Evolutionary conservation across 35 echinoderm and acorn worm genomes (phyloP).

Genomic region (Stichopus chloronotus): DNA sequence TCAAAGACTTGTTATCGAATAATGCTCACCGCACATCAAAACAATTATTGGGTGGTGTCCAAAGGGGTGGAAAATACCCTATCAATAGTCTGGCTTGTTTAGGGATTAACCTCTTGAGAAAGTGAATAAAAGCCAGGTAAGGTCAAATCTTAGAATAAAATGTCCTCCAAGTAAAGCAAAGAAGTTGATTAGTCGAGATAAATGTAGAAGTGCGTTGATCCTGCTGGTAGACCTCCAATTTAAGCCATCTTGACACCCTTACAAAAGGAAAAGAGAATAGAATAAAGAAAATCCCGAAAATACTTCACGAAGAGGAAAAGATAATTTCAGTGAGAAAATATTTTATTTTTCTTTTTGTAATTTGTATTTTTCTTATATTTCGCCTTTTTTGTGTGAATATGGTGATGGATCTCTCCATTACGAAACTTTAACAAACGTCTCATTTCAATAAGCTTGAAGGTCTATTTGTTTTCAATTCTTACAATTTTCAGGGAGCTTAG

Average conservation of each 20-base stretch:
- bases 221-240: background rate
- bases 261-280: too few relatives aligned
- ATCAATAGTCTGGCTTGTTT: background rate
- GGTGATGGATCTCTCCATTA: too few relatives aligned
- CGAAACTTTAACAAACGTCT: too few relatives aligned
- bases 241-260: background rate
- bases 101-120: background rate
- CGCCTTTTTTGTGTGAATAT: too few relatives aligned
- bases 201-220: background rate
- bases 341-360: too few relatives aligned
- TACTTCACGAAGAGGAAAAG: too few relatives aligned
- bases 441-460: too few relatives aligned
- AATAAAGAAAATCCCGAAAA: too few relatives aligned
- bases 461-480: too few relatives aligned
- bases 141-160: background rate
- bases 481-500: too few relatives aligned
- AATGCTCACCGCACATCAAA: background rate
- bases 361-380: too few relatives aligned
- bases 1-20: background rate
- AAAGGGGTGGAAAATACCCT: constrained; percentile 22
- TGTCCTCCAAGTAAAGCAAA: background rate
- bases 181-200: background rate
- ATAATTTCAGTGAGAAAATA: too few relatives aligned
- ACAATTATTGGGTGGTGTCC: constrained; percentile 28
- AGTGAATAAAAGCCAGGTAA: constrained; percentile 24